Base-by-base conservation (phyloP, 2,888 invertebrate genomes). In the Odontocolon sp. region DNA sequence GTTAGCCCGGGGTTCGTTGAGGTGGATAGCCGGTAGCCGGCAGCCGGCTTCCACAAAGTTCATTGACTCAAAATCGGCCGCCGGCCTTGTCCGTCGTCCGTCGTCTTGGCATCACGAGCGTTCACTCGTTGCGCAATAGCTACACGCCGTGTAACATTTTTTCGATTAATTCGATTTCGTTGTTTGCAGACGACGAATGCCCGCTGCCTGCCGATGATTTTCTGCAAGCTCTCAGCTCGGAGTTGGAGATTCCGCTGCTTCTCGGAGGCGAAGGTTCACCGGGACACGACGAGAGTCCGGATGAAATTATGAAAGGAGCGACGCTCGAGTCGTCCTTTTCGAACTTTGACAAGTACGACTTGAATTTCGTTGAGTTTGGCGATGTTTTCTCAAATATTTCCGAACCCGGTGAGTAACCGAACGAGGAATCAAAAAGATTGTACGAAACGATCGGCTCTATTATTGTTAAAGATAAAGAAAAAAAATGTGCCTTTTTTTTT, bases 221-320 rank as follows among this genome's bases (percentile, higher is more conserved):
- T 54, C 83, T 89, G 40, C 86, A 89, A 78, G 83, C 86, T 8
- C 78, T 87, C 33, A 87, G 87, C 71, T 85, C 86, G 0, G 87
- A 85, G 59, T 75, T 88, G 50, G 87, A 88, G 36, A 87, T 89
- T 36, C 86, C 88, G 2, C 67, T 85, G 26, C 72, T 86, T 2
- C 66, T 86, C 40, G 85, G 84, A 0, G 85, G 79, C 23, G 87
- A 86, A 54, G 79, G 82, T 56, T 82, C 85, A 2, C 77, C 81
- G 1, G 74, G 80, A 3, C 80, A 79, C 67, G 86, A 86, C 40
- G 85, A 85, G 64, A 86, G 82, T 63, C 82, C 86, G 0, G 83
- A 84, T 52, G 85, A 86, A 57, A 86, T 86, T 52, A 86, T 86
- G 69, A 84, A 82, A 73, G 81, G 77, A 38, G 84, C 81, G 0